phyloP scores from a whole-genome alignment of 2,113 vertebrate genomes.

The Clupea harengus region DNA sequence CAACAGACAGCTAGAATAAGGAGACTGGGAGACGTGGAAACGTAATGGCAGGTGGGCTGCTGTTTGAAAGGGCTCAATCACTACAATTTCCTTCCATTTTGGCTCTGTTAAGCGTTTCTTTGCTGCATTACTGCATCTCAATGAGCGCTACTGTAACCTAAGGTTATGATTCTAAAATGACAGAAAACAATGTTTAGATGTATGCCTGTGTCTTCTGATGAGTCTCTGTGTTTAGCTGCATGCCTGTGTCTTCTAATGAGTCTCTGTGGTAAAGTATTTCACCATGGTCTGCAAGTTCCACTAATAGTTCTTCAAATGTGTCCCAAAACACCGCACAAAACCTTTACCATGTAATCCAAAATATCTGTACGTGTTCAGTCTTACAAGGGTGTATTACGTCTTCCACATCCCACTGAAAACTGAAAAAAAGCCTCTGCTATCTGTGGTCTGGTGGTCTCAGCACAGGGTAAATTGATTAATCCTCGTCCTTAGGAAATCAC shows the following conservation, averaged over 20 bases:
- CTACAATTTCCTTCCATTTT: too few relatives aligned
- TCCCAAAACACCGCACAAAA: slow-evolving; percentile 21
- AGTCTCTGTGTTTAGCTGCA: neutral
- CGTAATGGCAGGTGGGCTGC: too few relatives aligned
- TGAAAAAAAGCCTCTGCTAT: slow-evolving; percentile 56
- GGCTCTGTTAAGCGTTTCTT: too few relatives aligned
- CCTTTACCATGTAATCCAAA: neutral
- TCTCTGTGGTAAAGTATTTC: neutral
- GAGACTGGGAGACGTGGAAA: too few relatives aligned
- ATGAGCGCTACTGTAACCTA: too few relatives aligned
- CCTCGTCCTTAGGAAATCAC: slow-evolving; percentile 80
- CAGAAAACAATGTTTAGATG: too few relatives aligned
- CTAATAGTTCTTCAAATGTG: neutral
- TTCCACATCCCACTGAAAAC: neutral
- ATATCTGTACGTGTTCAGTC: slow-evolving; percentile 40
- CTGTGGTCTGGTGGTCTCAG: slow-evolving; percentile 75
- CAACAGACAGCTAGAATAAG: too few relatives aligned
- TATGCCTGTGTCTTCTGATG: too few relatives aligned
- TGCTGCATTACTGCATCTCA: too few relatives aligned
- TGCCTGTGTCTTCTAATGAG: too few relatives aligned
- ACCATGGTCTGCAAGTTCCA: neutral
- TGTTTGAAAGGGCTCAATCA: too few relatives aligned
- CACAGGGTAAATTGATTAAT: slow-evolving; percentile 82
- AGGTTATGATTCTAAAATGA: too few relatives aligned
- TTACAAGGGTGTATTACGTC: slow-evolving; percentile 57